Conservation (phyloP, 1,140 invertebrate species). For the Apolygus lucorum region DNA sequence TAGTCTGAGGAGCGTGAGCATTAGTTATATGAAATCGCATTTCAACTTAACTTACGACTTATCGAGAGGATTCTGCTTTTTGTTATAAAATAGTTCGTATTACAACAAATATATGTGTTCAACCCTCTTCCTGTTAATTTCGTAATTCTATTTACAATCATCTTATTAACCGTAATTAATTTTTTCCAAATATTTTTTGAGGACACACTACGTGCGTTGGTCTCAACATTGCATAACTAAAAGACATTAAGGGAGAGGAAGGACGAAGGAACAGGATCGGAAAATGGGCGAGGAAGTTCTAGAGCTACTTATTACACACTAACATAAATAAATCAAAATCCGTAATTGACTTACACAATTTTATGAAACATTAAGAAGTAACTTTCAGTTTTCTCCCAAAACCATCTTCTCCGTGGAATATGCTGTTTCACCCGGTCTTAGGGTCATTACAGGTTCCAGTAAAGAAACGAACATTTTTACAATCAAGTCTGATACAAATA, state of each 20-base stretch:
- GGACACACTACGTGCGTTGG: slow-evolving; percentile 26
- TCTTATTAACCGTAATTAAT: not conserved
- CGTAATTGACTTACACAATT: slow-evolving; percentile 14
- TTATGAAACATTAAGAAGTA: not conserved
- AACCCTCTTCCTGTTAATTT: not conserved
- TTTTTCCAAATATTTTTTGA: slow-evolving; percentile 1
- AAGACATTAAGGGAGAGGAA: not conserved
- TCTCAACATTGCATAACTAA: slow-evolving; percentile 27
- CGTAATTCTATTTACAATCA: not conserved
- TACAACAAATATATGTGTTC: not conserved
- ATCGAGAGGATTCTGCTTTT: not conserved
- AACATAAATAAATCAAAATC: not conserved
- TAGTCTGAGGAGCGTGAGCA: slow-evolving; percentile 14
- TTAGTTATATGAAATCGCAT: not conserved
- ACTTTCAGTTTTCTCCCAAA: too few relatives aligned
- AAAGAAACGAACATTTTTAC: too few relatives aligned
- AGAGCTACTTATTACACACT: not conserved
- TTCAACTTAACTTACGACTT: not conserved
- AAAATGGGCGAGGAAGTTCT: not conserved
- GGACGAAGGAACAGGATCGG: not conserved
- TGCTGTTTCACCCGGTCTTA: too few relatives aligned
- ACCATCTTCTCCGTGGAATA: too few relatives aligned
- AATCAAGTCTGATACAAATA: too few relatives aligned
- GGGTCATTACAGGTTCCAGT: too few relatives aligned
- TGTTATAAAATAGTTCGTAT: not conserved